These are phyloP conservation scores for Oreortyx pictus DNA, from an alignment of 2,797 vertebrate species.

Conservation along the genomic window DNA sequence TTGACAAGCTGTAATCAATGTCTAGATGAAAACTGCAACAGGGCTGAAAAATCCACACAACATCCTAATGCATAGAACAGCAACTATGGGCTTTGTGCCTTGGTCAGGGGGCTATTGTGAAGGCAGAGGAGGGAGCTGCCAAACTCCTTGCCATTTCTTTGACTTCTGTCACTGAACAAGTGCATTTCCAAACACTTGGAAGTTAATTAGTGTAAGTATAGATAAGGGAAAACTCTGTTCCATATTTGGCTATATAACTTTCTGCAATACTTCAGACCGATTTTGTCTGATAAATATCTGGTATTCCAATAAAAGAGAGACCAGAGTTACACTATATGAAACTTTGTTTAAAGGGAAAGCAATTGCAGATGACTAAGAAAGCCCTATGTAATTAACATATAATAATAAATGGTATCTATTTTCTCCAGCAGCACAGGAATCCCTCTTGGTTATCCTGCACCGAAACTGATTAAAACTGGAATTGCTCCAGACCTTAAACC, in stretches of 20 bases:
- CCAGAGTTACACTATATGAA: background rate
- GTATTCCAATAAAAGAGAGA: background rate
- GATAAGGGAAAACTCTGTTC: background rate
- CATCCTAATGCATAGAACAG: background rate
- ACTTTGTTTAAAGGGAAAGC: background rate
- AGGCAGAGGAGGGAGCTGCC: background rate
- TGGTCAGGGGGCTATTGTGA: fast-evolving
- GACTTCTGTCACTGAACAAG: background rate
- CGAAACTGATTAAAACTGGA: constrained; percentile 5
- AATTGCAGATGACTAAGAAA: background rate
- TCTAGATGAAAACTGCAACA: background rate
- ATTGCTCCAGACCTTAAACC: background rate
- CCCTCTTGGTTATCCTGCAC: background rate
- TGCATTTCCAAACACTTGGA: background rate
- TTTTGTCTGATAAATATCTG: background rate
- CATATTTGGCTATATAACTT: background rate
- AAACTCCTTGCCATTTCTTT: background rate
- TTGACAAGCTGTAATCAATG: background rate
- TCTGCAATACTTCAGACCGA: background rate
- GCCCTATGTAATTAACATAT: background rate
- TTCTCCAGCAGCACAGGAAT: background rate
- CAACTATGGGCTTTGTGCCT: background rate
- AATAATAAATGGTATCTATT: background rate
- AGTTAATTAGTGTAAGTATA: background rate
- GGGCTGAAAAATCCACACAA: background rate